These are phyloP conservation scores for Dioctria rufipes DNA, from an alignment of 2,888 invertebrate genomes.

Conservation along the genomic window DNA sequence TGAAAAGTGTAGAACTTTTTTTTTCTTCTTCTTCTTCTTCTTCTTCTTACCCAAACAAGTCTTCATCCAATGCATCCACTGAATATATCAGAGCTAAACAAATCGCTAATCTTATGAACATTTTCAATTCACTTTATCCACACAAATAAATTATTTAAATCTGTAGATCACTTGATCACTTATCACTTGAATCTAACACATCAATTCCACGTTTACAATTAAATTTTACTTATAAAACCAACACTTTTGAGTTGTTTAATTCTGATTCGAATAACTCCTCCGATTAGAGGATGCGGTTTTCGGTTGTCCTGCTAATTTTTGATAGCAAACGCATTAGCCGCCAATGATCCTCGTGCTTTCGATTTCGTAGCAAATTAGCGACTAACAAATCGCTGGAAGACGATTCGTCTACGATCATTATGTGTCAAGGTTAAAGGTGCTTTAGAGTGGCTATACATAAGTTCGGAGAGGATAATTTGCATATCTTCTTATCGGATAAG, in stretches of 20 bases:
- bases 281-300: too few species aligned
- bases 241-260: too few species aligned
- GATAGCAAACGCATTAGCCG: constrained; percentile 8
- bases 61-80: constrained; percentile 13
- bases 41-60: constrained; percentile 37
- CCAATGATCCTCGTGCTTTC: constrained; percentile 39
- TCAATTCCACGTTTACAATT: background rate
- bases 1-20: background rate
- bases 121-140: background rate
- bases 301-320: constrained; percentile 9
- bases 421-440: constrained; percentile 49
- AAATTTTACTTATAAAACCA: constrained; percentile 1
- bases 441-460: constrained; percentile 6
- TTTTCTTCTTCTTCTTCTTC: constrained; percentile 21
- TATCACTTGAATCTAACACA: too few species aligned
- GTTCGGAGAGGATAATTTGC: constrained; percentile 33
- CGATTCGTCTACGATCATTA: constrained; percentile 26
- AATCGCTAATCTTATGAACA: constrained; percentile 11
- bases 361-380: constrained; percentile 44
- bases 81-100: constrained; percentile 4
- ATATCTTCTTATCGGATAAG: constrained; percentile 48
- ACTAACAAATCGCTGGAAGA: constrained; percentile 35
- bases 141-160: background rate
- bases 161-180: background rate
- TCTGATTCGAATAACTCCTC: too few species aligned